Evolutionary conservation across 2,113 vertebrate species (phyloP).

Genomic region (Chloropsis cyanopogon): DNA sequence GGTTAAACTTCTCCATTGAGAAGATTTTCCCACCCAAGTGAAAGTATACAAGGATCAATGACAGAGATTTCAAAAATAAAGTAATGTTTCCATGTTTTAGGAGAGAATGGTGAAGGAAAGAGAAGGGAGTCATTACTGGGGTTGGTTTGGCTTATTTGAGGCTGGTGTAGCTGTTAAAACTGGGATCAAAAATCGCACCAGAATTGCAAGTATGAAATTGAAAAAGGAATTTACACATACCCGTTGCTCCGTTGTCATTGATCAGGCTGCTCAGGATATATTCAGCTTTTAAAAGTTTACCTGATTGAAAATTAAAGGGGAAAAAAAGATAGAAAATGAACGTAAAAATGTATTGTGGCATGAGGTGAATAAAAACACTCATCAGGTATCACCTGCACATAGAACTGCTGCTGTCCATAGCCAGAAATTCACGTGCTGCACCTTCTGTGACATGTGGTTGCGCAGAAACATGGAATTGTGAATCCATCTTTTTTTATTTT

Average conservation of each 20-base stretch:
- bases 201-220: background rate
- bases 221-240: constrained; percentile 41
- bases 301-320: constrained; percentile 62
- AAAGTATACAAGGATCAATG: background rate
- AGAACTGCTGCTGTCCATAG: background rate
- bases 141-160: background rate
- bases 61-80: background rate
- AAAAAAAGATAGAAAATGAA: background rate
- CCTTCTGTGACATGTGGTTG: background rate
- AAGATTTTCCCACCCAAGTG: background rate
- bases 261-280: constrained; percentile 91
- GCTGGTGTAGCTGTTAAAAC: background rate
- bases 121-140: background rate
- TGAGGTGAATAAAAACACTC: background rate
- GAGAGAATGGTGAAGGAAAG: background rate
- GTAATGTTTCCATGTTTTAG: background rate
- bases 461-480: background rate
- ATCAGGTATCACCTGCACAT: background rate
- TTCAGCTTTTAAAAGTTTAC: constrained; percentile 92
- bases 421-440: background rate
- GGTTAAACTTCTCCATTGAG: background rate
- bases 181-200: background rate
- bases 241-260: constrained; percentile 81
- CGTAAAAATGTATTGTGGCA: background rate
- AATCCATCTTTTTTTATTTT: background rate